phyloP scores from a whole-genome alignment of 2,797 vertebrate species.

The Cossypha heuglini region DNA sequence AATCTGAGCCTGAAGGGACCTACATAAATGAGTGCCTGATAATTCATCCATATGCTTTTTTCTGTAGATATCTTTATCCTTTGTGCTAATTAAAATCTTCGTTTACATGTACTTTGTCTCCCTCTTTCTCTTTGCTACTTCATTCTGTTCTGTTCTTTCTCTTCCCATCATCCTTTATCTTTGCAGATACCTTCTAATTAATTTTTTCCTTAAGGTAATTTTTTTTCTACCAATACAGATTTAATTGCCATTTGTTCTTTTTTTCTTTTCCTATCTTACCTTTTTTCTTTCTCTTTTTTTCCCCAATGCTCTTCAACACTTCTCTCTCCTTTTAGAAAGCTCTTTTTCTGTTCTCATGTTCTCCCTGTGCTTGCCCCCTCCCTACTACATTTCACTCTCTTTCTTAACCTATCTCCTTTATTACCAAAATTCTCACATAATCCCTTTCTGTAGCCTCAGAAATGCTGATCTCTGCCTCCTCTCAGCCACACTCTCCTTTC shows the following conservation, averaged over 20 bases:
- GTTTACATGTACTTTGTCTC: slow-evolving; percentile 52
- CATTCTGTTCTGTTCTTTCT: neutral
- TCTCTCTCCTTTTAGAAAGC: neutral
- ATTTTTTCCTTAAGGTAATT: neutral
- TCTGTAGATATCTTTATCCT: neutral
- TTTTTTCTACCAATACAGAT: neutral
- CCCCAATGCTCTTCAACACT: neutral
- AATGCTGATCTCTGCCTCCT: neutral
- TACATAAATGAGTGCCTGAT: neutral
- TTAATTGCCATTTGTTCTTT: neutral
- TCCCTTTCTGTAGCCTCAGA: neutral
- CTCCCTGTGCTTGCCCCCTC: neutral
- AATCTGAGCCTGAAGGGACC: neutral
- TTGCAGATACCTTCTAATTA: neutral
- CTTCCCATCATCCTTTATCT: neutral
- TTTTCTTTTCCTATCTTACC: neutral
- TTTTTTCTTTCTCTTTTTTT: neutral
- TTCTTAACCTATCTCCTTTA: neutral
- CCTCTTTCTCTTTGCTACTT: slow-evolving; percentile 40
- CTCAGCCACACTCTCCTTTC: neutral
- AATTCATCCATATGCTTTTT: neutral
- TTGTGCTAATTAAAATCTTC: slow-evolving; percentile 16
- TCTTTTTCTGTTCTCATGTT: neutral
- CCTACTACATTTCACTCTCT: neutral
- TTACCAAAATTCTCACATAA: neutral